Conservation (phyloP, 1,140 invertebrate species). For the Bombus confusus region DNA sequence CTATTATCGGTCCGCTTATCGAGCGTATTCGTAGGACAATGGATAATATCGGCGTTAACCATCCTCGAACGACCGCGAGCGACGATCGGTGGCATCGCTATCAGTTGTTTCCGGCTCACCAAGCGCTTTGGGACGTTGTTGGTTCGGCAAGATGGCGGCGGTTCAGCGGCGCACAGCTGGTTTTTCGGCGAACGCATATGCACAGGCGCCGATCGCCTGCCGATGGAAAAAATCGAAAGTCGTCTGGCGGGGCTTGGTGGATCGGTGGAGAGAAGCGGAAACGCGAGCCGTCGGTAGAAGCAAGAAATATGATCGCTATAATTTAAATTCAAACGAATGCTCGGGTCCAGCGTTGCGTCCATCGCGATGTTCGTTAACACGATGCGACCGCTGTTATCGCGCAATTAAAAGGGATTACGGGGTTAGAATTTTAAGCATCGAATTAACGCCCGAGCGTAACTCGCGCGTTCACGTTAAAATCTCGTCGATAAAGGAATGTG, state of each 20-base stretch:
- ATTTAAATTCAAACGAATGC: conserved; percentile 35
- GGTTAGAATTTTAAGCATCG: conserved; percentile 44
- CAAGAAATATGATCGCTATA: conserved; percentile 41
- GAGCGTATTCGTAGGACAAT: conserved; percentile 69
- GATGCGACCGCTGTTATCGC: conserved; percentile 25
- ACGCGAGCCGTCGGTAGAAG: neutral
- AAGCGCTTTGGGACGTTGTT: conserved; percentile 62
- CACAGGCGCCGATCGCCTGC: conserved; percentile 22
- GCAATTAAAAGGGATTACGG: conserved; percentile 31
- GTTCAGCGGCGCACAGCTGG: conserved; percentile 55
- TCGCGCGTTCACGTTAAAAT: conserved; percentile 28
- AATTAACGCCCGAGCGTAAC: conserved; percentile 27
- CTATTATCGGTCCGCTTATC: conserved; percentile 70
- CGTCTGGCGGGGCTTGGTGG: too few relatives aligned
- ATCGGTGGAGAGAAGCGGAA: neutral
- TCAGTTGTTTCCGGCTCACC: conserved; percentile 79
- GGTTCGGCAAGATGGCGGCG: conserved; percentile 75
- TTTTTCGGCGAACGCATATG: conserved; percentile 73
- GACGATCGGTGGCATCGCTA: conserved; percentile 77
- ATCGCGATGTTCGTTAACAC: conserved; percentile 32
- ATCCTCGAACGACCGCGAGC: conserved; percentile 73
- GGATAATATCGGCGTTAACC: conserved; percentile 76
- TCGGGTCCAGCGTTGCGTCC: neutral
- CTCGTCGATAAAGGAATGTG: conserved; percentile 12
- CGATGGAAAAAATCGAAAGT: conserved; percentile 36